Evolutionary conservation across 2,113 vertebrate species (phyloP).

Genomic region (Lipotes vexillifer): DNA sequence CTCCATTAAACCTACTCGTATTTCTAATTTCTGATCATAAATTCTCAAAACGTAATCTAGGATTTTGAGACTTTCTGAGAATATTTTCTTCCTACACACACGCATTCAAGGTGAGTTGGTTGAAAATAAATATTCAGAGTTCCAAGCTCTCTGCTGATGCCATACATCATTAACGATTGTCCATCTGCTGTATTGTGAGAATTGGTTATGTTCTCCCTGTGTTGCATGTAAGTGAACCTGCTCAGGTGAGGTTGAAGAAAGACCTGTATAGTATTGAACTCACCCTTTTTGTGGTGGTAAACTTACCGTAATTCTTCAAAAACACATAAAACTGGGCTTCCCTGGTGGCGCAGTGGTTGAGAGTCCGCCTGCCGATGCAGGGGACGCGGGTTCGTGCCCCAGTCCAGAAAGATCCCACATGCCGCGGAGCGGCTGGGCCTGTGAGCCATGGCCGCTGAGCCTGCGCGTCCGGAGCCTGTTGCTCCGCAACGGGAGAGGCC

Average conservation of each 20-base stretch:
- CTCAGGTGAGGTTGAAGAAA: not conserved
- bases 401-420: too few species aligned
- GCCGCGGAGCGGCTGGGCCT: too few species aligned
- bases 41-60: constrained; percentile 1
- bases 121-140: constrained; percentile 35
- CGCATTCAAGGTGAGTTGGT: not conserved
- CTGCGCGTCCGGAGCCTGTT: too few species aligned
- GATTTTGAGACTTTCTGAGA: constrained; percentile 9
- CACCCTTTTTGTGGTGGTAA: not conserved
- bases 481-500: too few species aligned
- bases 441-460: too few species aligned
- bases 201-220: not conserved
- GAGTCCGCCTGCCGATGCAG: too few species aligned
- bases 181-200: not conserved
- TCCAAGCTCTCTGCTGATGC: not conserved
- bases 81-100: not conserved
- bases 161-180: not conserved
- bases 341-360: too few species aligned
- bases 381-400: too few species aligned
- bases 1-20: not conserved
- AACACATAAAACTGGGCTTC: not conserved
- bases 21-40: not conserved
- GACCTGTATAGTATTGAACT: not conserved
- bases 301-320: constrained; percentile 32
- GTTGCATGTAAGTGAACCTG: not conserved